phyloP scores from a whole-genome alignment of 1,140 invertebrate species.

The Drosophila ercepeae region DNA sequence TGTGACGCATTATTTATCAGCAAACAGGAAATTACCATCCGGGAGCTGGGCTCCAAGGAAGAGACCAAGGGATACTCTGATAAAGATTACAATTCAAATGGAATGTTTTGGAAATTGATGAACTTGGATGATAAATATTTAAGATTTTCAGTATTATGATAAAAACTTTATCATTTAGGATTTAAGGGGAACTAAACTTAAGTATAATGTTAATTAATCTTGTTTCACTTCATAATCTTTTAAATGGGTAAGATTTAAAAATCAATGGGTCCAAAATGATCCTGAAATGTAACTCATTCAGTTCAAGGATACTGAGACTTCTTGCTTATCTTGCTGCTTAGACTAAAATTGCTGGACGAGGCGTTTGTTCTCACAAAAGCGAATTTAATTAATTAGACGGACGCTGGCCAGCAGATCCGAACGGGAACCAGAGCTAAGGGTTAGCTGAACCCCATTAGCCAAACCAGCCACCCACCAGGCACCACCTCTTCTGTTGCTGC shows the following conservation, averaged over 20 bases:
- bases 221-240: too few relatives aligned
- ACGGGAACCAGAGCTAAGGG: slow-evolving; percentile 5
- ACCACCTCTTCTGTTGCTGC: slow-evolving; percentile 17
- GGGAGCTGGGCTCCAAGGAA: not conserved
- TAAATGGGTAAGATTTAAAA: too few relatives aligned
- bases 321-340: slow-evolving; percentile 78
- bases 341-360: slow-evolving; percentile 53
- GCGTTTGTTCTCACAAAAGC: slow-evolving; percentile 58
- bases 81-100: not conserved
- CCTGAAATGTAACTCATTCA: not conserved
- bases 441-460: slow-evolving; percentile 29
- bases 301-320: slow-evolving; percentile 24
- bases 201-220: too few relatives aligned
- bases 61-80: slow-evolving; percentile 6
- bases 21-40: slow-evolving; percentile 80
- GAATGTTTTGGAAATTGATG: not conserved
- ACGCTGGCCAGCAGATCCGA: slow-evolving; percentile 13
- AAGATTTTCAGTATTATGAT: too few relatives aligned
- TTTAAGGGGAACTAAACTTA: too few relatives aligned
- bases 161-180: too few relatives aligned
- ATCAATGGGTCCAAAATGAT: too few relatives aligned
- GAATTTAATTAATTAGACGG: slow-evolving; percentile 78
- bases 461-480: not conserved
- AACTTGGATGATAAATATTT: not conserved
- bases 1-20: slow-evolving; percentile 73